Percentiles rank a stretch among this genome's conserved stretches.
phyloP scores from a whole-genome alignment of 1,140 invertebrate genomes.

The Drosophila littoralis region DNA sequence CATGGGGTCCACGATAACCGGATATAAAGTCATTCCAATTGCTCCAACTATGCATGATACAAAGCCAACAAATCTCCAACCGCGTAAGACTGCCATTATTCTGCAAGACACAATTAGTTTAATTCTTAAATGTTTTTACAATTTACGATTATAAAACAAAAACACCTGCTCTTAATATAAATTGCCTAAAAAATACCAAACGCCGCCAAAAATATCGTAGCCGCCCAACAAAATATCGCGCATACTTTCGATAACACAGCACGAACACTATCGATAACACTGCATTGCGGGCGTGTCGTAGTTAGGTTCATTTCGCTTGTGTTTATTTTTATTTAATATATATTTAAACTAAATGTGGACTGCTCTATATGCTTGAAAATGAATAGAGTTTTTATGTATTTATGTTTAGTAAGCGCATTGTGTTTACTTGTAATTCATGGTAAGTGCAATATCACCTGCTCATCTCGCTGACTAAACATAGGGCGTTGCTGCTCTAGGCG shows the following conservation, averaged over 20 bases:
- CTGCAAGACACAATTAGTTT: conserved; percentile 39
- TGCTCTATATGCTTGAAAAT: conserved; percentile 38
- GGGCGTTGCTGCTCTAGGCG: conserved; percentile 55
- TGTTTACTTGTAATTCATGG: conserved; percentile 44
- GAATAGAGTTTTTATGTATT: conserved; percentile 35
- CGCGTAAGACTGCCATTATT: conserved; percentile 84
- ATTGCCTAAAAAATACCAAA: conserved; percentile 46
- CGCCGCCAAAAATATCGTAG: neutral
- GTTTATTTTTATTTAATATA: conserved; percentile 25
- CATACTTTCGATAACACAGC: conserved; percentile 4
- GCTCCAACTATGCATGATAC: conserved; percentile 86
- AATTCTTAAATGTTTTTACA: conserved; percentile 11
- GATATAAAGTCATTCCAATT: conserved; percentile 87
- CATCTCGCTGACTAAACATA: conserved; percentile 38
- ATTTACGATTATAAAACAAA: conserved; percentile 60
- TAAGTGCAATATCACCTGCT: conserved; percentile 21
- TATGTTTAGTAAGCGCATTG: conserved; percentile 50
- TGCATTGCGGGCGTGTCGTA: conserved; percentile 43
- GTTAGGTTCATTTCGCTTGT: conserved; percentile 28
- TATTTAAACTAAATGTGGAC: conserved; percentile 31
- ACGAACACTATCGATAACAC: conserved; percentile 17
- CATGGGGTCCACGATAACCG: conserved; percentile 88
- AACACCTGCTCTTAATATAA: conserved; percentile 46
- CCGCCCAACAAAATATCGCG: neutral
- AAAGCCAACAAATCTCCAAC: conserved; percentile 87